A percentile compares a stretch with the other conserved stretches of the same genome.
Conservation (phyloP, 1,140 invertebrate genomes). For the Carcinoscorpius rotundicauda region DNA sequence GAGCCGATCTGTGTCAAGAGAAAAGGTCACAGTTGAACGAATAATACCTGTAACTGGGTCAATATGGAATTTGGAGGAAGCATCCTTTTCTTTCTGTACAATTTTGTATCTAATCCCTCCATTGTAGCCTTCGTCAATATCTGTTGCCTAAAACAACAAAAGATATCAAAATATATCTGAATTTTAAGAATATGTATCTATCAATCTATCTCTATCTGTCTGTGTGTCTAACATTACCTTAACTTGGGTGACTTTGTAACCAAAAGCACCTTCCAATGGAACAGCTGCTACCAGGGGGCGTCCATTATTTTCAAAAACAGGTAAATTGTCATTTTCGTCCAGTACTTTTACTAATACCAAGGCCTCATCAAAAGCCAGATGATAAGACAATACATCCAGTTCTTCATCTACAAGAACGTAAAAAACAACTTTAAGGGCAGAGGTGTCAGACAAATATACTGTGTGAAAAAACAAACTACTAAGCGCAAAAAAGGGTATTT, state of each 20-base stretch:
- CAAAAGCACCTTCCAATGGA: constrained; percentile 59
- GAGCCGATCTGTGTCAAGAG: constrained; percentile 51
- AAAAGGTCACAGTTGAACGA: constrained; percentile 50
- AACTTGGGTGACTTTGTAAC: constrained; percentile 58
- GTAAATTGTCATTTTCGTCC: constrained; percentile 69
- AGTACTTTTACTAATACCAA: constrained; percentile 56
- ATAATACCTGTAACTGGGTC: constrained; percentile 59
- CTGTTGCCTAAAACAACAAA: constrained; percentile 44
- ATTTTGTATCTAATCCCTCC: constrained; percentile 66
- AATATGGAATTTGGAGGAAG: constrained; percentile 55
- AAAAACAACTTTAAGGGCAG: background rate
- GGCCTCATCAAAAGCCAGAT: constrained; percentile 43
- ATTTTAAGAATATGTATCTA: too few species aligned
- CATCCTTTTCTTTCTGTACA: constrained; percentile 43
- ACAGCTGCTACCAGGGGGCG: constrained; percentile 62
- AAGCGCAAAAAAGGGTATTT: background rate
- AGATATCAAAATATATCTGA: too few species aligned
- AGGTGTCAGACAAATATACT: too few species aligned
- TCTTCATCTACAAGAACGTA: background rate
- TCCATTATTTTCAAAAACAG: constrained; percentile 50
- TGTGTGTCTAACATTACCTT: constrained; percentile 35
- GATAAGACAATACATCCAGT: constrained; percentile 11
- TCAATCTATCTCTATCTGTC: background rate
- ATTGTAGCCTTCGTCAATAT: constrained; percentile 59
- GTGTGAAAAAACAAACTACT: background rate